Percentiles rank a stretch among this genome's conserved stretches.
Evolutionary conservation across 2,113 vertebrate genomes (phyloP).

Genomic region (Cheilinus undulatus): DNA sequence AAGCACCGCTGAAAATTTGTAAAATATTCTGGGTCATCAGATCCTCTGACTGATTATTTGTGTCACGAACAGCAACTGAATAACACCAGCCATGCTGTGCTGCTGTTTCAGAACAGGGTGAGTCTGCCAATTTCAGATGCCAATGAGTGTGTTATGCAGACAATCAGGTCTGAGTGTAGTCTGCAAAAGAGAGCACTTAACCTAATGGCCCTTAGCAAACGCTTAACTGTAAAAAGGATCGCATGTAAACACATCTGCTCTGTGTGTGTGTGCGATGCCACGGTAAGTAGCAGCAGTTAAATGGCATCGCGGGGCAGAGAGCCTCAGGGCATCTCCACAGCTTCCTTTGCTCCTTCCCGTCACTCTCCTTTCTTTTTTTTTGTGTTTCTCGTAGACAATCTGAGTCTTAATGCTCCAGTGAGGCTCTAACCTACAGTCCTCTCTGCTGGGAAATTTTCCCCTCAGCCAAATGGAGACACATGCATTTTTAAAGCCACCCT

Average conservation of each 20-base stretch:
- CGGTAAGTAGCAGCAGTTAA: constrained; percentile 54
- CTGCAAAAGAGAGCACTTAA: constrained; percentile 54
- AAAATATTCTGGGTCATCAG: constrained; percentile 58
- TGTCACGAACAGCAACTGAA: constrained; percentile 33
- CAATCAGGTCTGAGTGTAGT: constrained; percentile 1
- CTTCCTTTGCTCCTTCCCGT: constrained; percentile 3
- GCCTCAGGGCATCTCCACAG: constrained; percentile 23
- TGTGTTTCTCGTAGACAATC: constrained; percentile 22
- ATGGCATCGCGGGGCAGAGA: constrained; percentile 36
- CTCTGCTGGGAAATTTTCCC: constrained; percentile 19
- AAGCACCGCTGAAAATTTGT: constrained; percentile 33
- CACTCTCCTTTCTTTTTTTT: constrained; percentile 3
- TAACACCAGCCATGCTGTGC: background rate
- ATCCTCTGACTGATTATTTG: constrained; percentile 36
- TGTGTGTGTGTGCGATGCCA: constrained; percentile 23
- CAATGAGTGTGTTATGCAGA: constrained; percentile 18
- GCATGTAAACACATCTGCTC: constrained; percentile 51
- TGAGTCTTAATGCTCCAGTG: constrained; percentile 2
- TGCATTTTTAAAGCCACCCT: constrained; percentile 63
- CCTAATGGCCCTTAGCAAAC: constrained; percentile 56
- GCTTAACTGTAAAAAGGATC: constrained; percentile 38
- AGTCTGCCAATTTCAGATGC: constrained; percentile 32
- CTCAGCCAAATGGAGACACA: constrained; percentile 58
- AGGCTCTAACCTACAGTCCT: constrained; percentile 31
- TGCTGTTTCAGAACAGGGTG: background rate